Percentiles rank a stretch among this genome's conserved stretches.
These are phyloP conservation scores for Yponomeuta malinellus DNA, from an alignment of 2,888 invertebrate species.

Conservation along the genomic window DNA sequence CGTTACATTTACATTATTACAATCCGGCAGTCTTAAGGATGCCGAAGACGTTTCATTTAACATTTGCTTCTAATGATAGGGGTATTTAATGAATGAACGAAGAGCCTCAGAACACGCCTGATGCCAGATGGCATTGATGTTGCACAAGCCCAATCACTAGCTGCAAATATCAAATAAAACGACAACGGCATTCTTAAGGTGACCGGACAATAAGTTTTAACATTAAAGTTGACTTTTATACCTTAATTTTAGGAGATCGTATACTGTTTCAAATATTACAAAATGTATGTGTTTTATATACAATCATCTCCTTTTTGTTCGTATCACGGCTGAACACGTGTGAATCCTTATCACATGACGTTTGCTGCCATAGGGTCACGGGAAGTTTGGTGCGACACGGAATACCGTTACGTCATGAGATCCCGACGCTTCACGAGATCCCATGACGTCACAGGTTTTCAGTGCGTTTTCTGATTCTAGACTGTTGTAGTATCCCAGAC, in stretches of 20 bases:
- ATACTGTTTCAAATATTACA: slow-evolving; percentile 77
- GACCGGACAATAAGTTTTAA: slow-evolving; percentile 38
- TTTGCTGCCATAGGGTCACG: not conserved
- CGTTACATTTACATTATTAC: slow-evolving; percentile 49
- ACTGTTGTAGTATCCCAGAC: not conserved
- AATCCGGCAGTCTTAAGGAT: no score
- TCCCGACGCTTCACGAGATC: not conserved
- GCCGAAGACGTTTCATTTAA: no score
- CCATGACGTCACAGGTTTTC: not conserved
- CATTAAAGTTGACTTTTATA: slow-evolving; percentile 70
- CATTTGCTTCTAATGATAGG: no score
- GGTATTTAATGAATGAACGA: no score
- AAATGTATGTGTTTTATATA: slow-evolving; percentile 63
- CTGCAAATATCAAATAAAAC: no score
- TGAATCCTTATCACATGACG: slow-evolving; percentile 23
- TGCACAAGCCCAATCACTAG: no score
- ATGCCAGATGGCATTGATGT: no score
- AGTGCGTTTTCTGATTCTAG: not conserved
- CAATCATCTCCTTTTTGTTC: slow-evolving; percentile 66
- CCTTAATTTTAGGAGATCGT: slow-evolving; percentile 76
- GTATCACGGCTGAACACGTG: slow-evolving; percentile 39
- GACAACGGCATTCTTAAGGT: no score
- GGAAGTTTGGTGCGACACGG: not conserved
- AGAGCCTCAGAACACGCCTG: no score
- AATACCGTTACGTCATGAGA: not conserved